These are phyloP conservation scores for Virgularia gustaviana DNA, from an alignment of 92 coral and sea anemone genomes.

Conservation along the genomic window DNA sequence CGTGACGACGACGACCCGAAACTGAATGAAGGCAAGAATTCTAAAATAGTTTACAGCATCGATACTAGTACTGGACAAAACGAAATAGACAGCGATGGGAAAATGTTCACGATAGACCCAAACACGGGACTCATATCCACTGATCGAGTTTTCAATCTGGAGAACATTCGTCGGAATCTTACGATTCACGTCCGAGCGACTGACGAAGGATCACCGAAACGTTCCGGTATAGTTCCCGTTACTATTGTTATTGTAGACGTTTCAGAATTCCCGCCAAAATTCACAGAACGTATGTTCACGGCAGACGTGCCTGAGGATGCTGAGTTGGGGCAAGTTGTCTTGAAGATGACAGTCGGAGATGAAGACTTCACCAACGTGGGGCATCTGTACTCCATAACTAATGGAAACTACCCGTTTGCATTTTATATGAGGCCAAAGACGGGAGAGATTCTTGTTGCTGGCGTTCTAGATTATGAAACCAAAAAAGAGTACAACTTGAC, in stretches of 20 bases:
- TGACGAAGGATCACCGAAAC: conserved; percentile 68
- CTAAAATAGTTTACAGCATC: conserved; percentile 61
- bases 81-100: conserved; percentile 53
- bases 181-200: conserved; percentile 67
- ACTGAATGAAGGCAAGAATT: conserved; percentile 49
- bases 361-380: conserved; percentile 57
- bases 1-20: conserved; percentile 74
- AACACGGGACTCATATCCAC: conserved; percentile 57
- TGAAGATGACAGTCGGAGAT: conserved; percentile 61
- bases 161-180: conserved; percentile 45
- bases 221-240: conserved; percentile 54
- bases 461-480: conserved; percentile 64
- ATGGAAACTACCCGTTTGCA: conserved; percentile 79
- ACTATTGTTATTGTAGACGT: conserved; percentile 58
- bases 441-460: conserved; percentile 62
- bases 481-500: conserved; percentile 62
- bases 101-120: conserved; percentile 58
- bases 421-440: conserved; percentile 68
- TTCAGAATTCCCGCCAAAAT: conserved; percentile 73
- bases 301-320: conserved; percentile 75
- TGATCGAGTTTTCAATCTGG: conserved; percentile 58
- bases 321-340: conserved; percentile 56
- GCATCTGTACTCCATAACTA: conserved; percentile 59
- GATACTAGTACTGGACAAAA: conserved; percentile 13
- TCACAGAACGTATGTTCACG: conserved; percentile 41